phyloP scores from a whole-genome alignment of 2,797 vertebrate species.

The Falco naumanni region DNA sequence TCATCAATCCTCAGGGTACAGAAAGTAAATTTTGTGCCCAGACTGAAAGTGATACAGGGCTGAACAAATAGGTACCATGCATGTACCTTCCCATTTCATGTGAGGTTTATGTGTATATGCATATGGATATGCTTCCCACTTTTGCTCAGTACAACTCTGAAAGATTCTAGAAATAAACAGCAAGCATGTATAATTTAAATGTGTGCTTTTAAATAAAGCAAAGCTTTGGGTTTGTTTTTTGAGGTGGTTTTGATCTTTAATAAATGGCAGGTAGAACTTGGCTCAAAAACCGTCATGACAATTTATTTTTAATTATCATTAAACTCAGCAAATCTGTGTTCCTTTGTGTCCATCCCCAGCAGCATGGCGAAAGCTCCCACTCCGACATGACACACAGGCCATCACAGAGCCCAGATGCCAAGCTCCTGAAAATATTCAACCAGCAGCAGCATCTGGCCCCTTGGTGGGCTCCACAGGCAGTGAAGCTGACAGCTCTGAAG shows the following conservation, averaged over 20 bases:
- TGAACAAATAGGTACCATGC: neutral
- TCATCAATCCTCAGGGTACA: neutral
- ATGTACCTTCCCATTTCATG: neutral
- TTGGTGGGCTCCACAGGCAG: slow-evolving; percentile 25
- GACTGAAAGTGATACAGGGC: neutral
- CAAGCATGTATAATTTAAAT: neutral
- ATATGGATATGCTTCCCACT: neutral
- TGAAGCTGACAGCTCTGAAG: slow-evolving; percentile 54
- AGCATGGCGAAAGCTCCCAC: neutral
- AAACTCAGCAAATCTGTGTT: slow-evolving; percentile 21
- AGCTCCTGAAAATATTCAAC: neutral
- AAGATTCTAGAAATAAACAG: neutral
- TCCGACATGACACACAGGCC: neutral
- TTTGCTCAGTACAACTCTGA: neutral
- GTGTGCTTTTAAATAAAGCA: neutral
- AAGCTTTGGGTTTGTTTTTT: neutral
- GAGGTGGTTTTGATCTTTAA: neutral
- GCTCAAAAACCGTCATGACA: neutral
- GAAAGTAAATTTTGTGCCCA: neutral
- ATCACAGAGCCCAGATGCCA: neutral
- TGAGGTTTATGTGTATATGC: neutral
- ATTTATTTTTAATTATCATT: slow-evolving; percentile 27
- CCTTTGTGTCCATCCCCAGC: neutral
- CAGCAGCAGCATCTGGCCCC: slow-evolving; percentile 32
- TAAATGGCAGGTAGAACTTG: neutral